Percentiles rank a stretch among this genome's conserved stretches.
phyloP scores from a whole-genome alignment of 2,797 vertebrate species.

The Rachycentron canadum region DNA sequence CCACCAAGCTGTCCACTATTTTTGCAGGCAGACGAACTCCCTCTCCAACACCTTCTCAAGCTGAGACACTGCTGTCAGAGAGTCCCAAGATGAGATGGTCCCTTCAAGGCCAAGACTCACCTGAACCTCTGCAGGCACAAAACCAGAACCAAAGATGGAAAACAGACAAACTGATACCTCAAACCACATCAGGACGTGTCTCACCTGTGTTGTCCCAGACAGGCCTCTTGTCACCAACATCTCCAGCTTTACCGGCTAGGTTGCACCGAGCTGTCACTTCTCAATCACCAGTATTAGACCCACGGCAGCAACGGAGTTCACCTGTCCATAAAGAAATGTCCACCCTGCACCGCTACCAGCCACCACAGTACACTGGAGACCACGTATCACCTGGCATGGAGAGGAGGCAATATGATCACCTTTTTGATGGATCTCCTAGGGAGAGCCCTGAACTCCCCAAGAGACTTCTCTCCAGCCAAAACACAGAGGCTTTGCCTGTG shows the following conservation, averaged over 20 bases:
- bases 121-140: conserved; percentile 36
- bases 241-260: conserved; percentile 54
- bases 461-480: conserved; percentile 38
- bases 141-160: conserved; percentile 35
- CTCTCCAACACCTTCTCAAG: conserved; percentile 71
- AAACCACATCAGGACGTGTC: conserved; percentile 35
- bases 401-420: conserved; percentile 24
- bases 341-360: conserved; percentile 66
- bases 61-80: conserved; percentile 65
- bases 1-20: conserved; percentile 64
- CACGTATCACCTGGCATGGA: conserved; percentile 37
- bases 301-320: conserved; percentile 38
- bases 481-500: conserved; percentile 41
- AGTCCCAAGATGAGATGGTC: conserved; percentile 54
- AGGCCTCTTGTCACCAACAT: conserved; percentile 37
- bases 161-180: conserved; percentile 47
- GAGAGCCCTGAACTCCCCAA: conserved; percentile 54
- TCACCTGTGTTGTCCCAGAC: conserved; percentile 52
- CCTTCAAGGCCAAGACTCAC: conserved; percentile 39
- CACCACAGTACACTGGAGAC: conserved; percentile 67
- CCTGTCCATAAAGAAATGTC: conserved; percentile 44
- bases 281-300: conserved; percentile 64
- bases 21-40: conserved; percentile 69
- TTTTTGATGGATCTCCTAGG: conserved; percentile 35
- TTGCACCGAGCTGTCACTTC: conserved; percentile 46